Conservation (phyloP, 2,113 vertebrate species). For the Malurus elegans region DNA sequence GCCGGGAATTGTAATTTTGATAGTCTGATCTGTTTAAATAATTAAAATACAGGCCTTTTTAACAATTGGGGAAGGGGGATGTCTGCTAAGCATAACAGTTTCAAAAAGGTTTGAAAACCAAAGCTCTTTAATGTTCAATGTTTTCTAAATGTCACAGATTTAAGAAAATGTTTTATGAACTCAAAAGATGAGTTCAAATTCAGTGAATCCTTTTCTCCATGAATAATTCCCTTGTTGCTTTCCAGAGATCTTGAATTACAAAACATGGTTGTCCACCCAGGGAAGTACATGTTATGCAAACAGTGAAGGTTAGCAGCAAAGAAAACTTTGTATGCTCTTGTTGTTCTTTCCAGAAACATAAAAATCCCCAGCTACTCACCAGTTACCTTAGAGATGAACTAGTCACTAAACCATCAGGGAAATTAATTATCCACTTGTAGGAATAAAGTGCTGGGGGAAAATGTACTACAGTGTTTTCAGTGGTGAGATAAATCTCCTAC, state of each 20-base stretch:
- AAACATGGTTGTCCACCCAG: not conserved
- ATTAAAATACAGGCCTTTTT: not conserved
- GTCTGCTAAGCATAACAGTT: not conserved
- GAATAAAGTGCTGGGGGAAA: not conserved
- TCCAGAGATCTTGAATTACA: not conserved
- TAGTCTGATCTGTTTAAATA: not conserved
- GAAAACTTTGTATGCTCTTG: not conserved
- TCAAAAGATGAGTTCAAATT: not conserved
- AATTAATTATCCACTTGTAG: not conserved
- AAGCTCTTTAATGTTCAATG: not conserved
- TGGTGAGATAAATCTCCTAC: not conserved
- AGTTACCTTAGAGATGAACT: constrained; percentile 4
- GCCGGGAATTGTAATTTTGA: not conserved
- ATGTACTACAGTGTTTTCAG: not conserved
- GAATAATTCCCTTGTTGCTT: not conserved
- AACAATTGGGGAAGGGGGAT: rapidly evolving
- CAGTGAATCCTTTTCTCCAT: not conserved
- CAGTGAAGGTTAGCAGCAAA: not conserved
- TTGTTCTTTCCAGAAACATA: not conserved
- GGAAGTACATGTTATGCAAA: not conserved
- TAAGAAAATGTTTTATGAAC: not conserved
- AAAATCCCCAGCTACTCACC: not conserved
- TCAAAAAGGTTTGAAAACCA: not conserved
- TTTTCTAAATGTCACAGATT: constrained; percentile 2
- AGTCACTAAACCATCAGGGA: not conserved